phyloP scores from a whole-genome alignment of 2,797 vertebrate genomes.

The Spondyliosoma cantharus region DNA sequence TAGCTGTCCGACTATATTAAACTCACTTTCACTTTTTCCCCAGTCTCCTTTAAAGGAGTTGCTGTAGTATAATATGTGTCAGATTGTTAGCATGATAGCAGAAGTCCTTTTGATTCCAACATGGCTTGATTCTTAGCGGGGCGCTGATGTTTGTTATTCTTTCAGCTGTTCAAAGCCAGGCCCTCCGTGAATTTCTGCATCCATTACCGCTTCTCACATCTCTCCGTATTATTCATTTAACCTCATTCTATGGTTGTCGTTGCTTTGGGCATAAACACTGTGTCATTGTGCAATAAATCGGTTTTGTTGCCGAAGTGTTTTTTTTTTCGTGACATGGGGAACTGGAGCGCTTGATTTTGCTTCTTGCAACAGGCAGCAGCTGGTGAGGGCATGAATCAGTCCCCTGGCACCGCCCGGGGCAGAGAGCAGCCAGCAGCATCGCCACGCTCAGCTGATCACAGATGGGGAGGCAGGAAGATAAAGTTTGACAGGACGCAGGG shows the following conservation, averaged over 20 bases:
- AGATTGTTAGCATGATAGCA: constrained; percentile 56
- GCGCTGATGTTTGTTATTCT: constrained; percentile 56
- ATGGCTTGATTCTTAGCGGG: constrained; percentile 34
- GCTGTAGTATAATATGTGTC: constrained; percentile 33
- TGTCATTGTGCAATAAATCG: constrained; percentile 7
- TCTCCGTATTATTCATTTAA: constrained; percentile 55
- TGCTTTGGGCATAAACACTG: constrained; percentile 24
- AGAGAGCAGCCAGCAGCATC: constrained; percentile 51
- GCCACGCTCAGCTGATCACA: constrained; percentile 29
- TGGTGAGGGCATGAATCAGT: constrained; percentile 45
- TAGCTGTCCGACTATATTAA: constrained; percentile 53
- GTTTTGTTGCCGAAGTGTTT: constrained; percentile 13
- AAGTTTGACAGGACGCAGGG: constrained; percentile 31
- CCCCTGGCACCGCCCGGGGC: constrained; percentile 44
- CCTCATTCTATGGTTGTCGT: constrained; percentile 36
- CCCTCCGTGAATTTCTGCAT: constrained; percentile 55
- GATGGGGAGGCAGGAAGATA: constrained; percentile 26
- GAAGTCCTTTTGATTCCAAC: constrained; percentile 61
- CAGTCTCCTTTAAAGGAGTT: constrained; percentile 48
- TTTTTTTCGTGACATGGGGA: constrained; percentile 23
- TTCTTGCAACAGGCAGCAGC: constrained; percentile 55
- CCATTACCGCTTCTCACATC: constrained; percentile 48
- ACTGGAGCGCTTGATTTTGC: background rate
- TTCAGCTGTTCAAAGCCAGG: constrained; percentile 53
- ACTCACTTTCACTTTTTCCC: constrained; percentile 36